Conservation (phyloP, 2,113 vertebrate genomes). For the Dicrurus megarhynchus region DNA sequence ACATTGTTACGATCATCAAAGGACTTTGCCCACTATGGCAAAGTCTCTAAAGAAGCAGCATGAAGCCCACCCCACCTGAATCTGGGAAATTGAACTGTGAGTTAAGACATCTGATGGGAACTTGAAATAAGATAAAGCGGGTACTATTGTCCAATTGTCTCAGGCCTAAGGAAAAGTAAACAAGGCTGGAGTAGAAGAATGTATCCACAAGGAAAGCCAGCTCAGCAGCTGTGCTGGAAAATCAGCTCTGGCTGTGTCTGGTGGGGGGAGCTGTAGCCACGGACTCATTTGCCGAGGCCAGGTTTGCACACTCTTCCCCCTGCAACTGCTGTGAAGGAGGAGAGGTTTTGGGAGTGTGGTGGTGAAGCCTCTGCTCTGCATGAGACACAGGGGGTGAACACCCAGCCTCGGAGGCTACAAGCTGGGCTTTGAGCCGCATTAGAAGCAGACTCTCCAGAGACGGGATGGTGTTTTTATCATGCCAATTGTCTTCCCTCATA, state of each 20-base stretch:
- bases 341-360: not conserved
- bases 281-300: not conserved
- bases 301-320: not conserved
- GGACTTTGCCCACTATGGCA: not conserved
- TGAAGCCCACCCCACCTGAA: rapidly evolving
- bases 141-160: not conserved
- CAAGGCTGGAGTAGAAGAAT: not conserved
- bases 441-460: not conserved
- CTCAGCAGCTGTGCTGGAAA: not conserved
- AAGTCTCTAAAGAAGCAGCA: not conserved
- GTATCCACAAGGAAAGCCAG: not conserved
- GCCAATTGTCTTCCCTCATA: not conserved
- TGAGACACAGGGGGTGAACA: not conserved
- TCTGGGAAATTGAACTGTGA: not conserved
- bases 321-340: rapidly evolving
- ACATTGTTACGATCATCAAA: not conserved
- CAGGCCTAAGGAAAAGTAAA: not conserved
- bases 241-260: not conserved
- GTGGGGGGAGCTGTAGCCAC: rapidly evolving
- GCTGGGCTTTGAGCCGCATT: not conserved
- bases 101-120: not conserved
- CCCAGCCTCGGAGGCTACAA: not conserved
- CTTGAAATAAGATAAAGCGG: not conserved
- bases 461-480: not conserved
- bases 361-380: not conserved